These are phyloP conservation scores for Spisula subtruncata DNA, from an alignment of 2,888 invertebrate species.

Conservation along the genomic window DNA sequence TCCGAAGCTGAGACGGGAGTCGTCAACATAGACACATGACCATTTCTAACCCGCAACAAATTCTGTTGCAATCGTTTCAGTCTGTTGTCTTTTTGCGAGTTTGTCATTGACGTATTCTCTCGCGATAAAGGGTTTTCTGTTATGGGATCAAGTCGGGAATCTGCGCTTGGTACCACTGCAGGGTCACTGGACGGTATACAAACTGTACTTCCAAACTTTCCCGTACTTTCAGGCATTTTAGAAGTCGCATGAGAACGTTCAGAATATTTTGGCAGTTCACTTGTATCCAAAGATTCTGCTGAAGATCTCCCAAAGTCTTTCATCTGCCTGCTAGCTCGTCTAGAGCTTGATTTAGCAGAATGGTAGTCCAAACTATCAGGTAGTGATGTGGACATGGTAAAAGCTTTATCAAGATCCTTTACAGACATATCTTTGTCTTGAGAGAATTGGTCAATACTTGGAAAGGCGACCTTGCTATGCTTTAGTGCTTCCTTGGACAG, in stretches of 20 bases:
- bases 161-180: slow-evolving; percentile 1
- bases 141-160: slow-evolving; percentile 55
- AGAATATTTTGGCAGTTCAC: slow-evolving; percentile 36
- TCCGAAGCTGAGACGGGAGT: slow-evolving; percentile 24
- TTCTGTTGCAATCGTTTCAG: slow-evolving; percentile 26
- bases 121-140: slow-evolving; percentile 67
- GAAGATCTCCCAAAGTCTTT: not conserved
- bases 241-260: slow-evolving; percentile 54
- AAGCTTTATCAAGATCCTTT: slow-evolving; percentile 48
- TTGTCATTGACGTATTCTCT: slow-evolving; percentile 49
- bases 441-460: slow-evolving; percentile 22
- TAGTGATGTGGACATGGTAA: slow-evolving; percentile 56
- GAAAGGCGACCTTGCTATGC: slow-evolving; percentile 24
- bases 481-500: slow-evolving; percentile 15
- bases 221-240: slow-evolving; percentile 62
- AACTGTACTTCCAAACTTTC: slow-evolving; percentile 60
- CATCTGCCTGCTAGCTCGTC: not conserved
- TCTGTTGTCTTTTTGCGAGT: not conserved
- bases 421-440: slow-evolving; percentile 17
- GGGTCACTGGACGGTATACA: slow-evolving; percentile 35
- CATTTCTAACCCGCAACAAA: slow-evolving; percentile 12
- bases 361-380: slow-evolving; percentile 54
- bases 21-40: not conserved
- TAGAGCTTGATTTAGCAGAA: not conserved
- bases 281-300: not conserved